Evolutionary conservation across 1,140 invertebrate species (phyloP), one percentile per base, ranked within the genome.

Genomic region (Mya arenaria): DNA sequence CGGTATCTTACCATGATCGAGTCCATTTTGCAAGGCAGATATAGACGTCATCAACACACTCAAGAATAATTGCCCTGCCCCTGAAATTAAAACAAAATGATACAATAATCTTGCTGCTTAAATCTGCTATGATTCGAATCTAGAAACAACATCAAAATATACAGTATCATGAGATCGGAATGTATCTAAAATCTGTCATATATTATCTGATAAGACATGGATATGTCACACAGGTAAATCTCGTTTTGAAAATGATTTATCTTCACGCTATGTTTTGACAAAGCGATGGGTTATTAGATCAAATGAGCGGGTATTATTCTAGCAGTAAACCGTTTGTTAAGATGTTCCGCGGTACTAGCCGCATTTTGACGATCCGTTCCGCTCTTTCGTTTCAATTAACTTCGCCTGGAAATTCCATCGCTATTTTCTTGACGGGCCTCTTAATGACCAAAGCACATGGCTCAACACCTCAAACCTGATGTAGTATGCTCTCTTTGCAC

Each of bases 1-100:
- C n/a, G n/a, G n/a, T n/a, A n/a, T 37, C 65, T 75, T 77, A 85
- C 84, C 84, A 74, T 79, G 69, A 44, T 85, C 65, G 23, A 85
- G 83, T 8, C 84, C 81, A 69, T 73, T 85, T 39, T 83, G 74
- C 8, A 83, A 58, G n/a, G 84, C 75, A 48, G 56, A 66, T 60
- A 83, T 77, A 32, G 65, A 78, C 5, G 75, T 41, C 8, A 71
- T n/a, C 30, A 81, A 30, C n/a, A 85, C n/a, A 30, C 79, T 36
- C 3, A 84, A 28, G 8, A 65, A 56, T 37, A 84, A 48, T 23
- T 65, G 82, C 56, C 79, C 66, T 23, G 48, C 48, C 25, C 8
- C 48, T 52, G 48, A 17, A 52, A 52, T n/a, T 52, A 52, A 23
- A 23, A 2, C 1, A 52, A 23, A 52, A 52, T n/a, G 10, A 4